Percentiles rank a stretch among this genome's conserved stretches.
Evolutionary conservation across 23 tunicate genomes (phyloP).

Genomic region (Styela plicata): DNA sequence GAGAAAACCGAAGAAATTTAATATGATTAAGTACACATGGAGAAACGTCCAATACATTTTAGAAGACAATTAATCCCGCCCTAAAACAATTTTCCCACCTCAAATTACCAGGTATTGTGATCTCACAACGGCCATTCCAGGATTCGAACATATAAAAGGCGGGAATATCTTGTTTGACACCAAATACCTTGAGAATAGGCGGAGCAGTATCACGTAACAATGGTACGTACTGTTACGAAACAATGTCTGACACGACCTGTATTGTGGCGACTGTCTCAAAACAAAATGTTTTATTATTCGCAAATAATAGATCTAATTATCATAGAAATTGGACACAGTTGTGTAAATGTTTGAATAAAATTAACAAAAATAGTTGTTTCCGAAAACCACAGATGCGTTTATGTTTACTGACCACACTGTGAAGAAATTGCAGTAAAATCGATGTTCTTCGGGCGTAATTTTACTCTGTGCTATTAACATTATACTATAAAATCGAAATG

Average conservation of each 20-base stretch:
- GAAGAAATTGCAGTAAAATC: too few relatives aligned
- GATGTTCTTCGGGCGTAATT: too few relatives aligned
- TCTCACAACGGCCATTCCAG: neutral
- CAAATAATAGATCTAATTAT: neutral
- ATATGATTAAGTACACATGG: neutral
- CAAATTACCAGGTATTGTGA: neutral
- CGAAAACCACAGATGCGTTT: neutral
- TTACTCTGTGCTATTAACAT: too few relatives aligned
- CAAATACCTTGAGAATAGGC: conserved; percentile 21
- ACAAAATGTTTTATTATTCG: neutral
- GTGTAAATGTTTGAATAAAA: neutral
- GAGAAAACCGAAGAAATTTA: too few relatives aligned
- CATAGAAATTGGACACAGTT: neutral
- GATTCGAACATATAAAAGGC: neutral
- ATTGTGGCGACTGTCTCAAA: neutral
- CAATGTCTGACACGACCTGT: neutral
- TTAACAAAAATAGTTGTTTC: neutral
- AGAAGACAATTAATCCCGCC: neutral
- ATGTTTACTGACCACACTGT: too few relatives aligned
- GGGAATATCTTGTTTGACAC: conserved; percentile 8
- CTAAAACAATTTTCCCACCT: neutral
- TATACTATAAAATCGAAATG: too few relatives aligned
- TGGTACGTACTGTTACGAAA: neutral
- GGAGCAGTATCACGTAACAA: conserved; percentile 26
- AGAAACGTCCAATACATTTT: neutral